These are phyloP conservation scores for Paracanthobrama guichenoti DNA, from an alignment of 2,113 vertebrate species.

Conservation along the genomic window DNA sequence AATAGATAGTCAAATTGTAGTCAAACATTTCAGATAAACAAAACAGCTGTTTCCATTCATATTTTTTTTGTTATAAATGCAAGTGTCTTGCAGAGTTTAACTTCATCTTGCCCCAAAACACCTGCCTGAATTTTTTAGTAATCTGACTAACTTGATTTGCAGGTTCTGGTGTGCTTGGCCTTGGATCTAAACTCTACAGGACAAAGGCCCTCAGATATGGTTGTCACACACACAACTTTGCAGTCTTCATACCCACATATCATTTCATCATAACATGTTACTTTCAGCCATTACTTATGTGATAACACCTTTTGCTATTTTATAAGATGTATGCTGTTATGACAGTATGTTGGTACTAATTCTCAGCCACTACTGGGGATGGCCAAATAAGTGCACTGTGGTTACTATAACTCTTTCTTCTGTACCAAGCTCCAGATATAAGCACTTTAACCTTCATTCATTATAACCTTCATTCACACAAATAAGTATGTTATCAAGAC, in stretches of 20 bases:
- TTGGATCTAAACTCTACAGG: background rate
- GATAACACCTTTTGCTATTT: slow-evolving; percentile 42
- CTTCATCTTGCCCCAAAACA: no score
- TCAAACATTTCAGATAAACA: no score
- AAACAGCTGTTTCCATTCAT: no score
- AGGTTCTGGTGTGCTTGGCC: background rate
- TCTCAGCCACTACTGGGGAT: slow-evolving; percentile 48
- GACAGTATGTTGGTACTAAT: slow-evolving; percentile 47
- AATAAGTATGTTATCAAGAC: slow-evolving; percentile 16
- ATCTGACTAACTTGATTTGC: background rate
- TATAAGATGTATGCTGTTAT: slow-evolving; percentile 60
- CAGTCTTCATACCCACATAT: no score
- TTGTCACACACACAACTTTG: background rate
- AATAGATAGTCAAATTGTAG: no score
- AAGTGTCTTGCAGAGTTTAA: no score
- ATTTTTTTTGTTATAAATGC: no score
- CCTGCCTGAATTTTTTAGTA: no score
- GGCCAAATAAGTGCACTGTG: slow-evolving; percentile 58
- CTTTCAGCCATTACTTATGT: no score
- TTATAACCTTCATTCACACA: slow-evolving; percentile 57
- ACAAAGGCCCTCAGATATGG: no score
- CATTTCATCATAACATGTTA: no score
- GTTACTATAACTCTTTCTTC: slow-evolving; percentile 67
- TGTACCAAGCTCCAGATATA: slow-evolving; percentile 64
- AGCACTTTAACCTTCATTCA: slow-evolving; percentile 64